A percentile compares a stretch with the other conserved stretches of the same genome.
Conservation (phyloP, 2,888 invertebrate species). For the Platycheirus albimanus region DNA sequence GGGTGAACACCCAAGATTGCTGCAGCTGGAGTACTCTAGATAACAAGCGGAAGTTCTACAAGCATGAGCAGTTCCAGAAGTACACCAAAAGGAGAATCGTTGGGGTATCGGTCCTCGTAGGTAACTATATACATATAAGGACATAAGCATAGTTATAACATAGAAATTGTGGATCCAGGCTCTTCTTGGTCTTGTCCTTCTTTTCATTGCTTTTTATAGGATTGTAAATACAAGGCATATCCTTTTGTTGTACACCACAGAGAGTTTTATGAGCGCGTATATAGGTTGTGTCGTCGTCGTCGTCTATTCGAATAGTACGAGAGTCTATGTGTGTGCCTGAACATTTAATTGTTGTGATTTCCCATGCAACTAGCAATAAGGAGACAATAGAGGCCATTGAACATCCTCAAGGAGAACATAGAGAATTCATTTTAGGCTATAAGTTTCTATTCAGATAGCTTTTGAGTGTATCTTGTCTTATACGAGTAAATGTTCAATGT, state of each 20-base stretch:
- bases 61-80: slow-evolving; percentile 27
- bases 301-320: too few species aligned
- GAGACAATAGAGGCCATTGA: slow-evolving; percentile 52
- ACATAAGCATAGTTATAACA: slow-evolving; percentile 43
- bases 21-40: slow-evolving; percentile 56
- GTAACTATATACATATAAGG: background rate
- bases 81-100: background rate
- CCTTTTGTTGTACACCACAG: slow-evolving; percentile 35
- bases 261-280: slow-evolving; percentile 14
- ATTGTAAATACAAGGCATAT: slow-evolving; percentile 49
- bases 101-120: too few species aligned
- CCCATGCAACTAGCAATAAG: slow-evolving; percentile 46
- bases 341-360: slow-evolving; percentile 47
- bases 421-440: slow-evolving; percentile 38
- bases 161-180: slow-evolving; percentile 38
- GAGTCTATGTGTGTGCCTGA: background rate
- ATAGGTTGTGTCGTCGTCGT: background rate
- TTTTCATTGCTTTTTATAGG: slow-evolving; percentile 21
- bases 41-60: slow-evolving; percentile 48
- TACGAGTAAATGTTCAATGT: background rate
- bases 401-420: slow-evolving; percentile 49
- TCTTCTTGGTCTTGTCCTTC: slow-evolving; percentile 18
- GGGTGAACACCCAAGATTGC: slow-evolving; percentile 52
- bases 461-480: slow-evolving; percentile 3
- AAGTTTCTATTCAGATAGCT: slow-evolving; percentile 38